phyloP scores from a whole-genome alignment of 2,888 invertebrate genomes.

The Lasioglossum marginatum region DNA sequence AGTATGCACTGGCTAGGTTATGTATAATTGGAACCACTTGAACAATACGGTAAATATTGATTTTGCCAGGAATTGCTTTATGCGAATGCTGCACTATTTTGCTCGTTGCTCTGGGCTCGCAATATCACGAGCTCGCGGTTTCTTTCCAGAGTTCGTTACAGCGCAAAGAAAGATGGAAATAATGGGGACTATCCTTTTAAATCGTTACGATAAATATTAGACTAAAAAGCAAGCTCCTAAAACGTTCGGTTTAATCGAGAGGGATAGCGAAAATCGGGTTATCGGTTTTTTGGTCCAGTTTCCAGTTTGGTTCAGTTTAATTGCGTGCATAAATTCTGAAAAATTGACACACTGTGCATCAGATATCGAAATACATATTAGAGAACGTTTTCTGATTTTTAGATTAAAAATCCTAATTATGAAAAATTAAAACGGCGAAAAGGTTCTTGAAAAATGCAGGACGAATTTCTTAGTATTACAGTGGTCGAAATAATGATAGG shows the following conservation, averaged over 20 bases:
- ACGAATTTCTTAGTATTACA: neutral
- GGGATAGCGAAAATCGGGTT: neutral
- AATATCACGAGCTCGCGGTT: neutral
- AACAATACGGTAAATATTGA: constrained; percentile 16
- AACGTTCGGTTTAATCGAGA: neutral
- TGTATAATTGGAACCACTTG: neutral
- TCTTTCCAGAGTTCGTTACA: neutral
- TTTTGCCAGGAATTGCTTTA: neutral
- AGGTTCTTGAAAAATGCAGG: neutral
- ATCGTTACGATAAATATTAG: neutral
- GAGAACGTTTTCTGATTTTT: neutral
- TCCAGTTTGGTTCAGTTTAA: neutral
- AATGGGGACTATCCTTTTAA: neutral
- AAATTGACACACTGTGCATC: neutral
- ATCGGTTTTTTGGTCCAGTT: neutral
- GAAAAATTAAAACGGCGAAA: neutral
- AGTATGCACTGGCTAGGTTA: neutral
- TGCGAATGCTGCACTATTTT: neutral
- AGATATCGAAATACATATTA: neutral
- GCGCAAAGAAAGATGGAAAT: neutral
- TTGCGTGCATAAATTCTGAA: neutral
- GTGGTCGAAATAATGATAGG: no score
- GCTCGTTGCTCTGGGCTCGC: neutral
- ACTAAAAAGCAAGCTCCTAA: neutral
- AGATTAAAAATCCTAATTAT: neutral